Evolutionary conservation across 2,113 vertebrate genomes (phyloP).

Genomic region (Oryzias curvinotus): DNA sequence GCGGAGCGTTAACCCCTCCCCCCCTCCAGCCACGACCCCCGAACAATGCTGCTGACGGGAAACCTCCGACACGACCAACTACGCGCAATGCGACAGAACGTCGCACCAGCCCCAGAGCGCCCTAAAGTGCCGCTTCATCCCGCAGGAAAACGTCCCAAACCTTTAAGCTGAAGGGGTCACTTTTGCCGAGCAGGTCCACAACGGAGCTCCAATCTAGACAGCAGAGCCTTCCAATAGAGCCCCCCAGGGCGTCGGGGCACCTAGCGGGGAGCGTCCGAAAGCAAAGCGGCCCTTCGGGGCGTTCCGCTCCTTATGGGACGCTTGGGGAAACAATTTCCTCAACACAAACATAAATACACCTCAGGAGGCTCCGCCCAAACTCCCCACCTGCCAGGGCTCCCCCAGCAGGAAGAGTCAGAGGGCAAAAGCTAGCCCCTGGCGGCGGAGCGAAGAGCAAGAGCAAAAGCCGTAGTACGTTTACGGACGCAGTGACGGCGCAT

Average conservation of each 20-base stretch:
- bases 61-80: slow-evolving; percentile 66
- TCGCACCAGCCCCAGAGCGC: slow-evolving; percentile 94
- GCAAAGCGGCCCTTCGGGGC: slow-evolving; percentile 90
- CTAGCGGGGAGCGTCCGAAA: slow-evolving; percentile 72
- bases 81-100: slow-evolving; percentile 80
- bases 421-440: slow-evolving; percentile 77
- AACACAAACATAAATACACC: slow-evolving; percentile 87
- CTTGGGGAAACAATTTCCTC: slow-evolving; percentile 92
- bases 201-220: slow-evolving; percentile 77
- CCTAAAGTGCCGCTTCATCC: slow-evolving; percentile 94
- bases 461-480: slow-evolving; percentile 82
- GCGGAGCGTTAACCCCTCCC: slow-evolving; percentile 87
- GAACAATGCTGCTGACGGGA: slow-evolving; percentile 79
- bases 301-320: slow-evolving; percentile 92
- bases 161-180: slow-evolving; percentile 95
- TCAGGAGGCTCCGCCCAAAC: slow-evolving; percentile 62
- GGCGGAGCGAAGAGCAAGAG: slow-evolving; percentile 83
- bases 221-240: slow-evolving; percentile 73
- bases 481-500: slow-evolving; percentile 9
- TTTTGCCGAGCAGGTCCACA: slow-evolving; percentile 93
- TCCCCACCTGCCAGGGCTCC: slow-evolving; percentile 73
- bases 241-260: slow-evolving; percentile 82
- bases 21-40: slow-evolving; percentile 84
- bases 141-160: slow-evolving; percentile 92
- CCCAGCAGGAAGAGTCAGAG: slow-evolving; percentile 86